A percentile compares a stretch with the other conserved stretches of the same genome.
These are phyloP conservation scores for Homalodisca vitripennis DNA, from an alignment of 1,140 invertebrate genomes.

Conservation along the genomic window DNA sequence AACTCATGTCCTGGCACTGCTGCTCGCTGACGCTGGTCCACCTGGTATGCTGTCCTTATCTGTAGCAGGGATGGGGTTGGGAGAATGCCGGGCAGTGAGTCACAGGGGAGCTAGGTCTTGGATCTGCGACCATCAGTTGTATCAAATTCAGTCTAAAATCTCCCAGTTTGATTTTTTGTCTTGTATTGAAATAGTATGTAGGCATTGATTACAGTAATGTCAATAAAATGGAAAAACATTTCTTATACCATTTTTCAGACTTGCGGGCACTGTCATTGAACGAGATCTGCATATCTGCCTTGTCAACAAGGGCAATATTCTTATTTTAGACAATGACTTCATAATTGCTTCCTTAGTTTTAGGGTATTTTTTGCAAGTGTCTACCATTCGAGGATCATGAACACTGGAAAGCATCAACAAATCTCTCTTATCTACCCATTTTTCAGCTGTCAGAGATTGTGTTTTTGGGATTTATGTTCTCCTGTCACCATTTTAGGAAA, in stretches of 20 bases:
- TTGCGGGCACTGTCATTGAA: conserved; percentile 43
- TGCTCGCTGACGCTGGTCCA: no score
- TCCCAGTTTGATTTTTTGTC: not conserved
- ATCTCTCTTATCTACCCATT: conserved; percentile 42
- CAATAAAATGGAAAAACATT: conserved; percentile 43
- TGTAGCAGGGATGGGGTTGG: no score
- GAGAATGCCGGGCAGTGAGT: no score
- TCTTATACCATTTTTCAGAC: conserved; percentile 48
- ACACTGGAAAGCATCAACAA: conserved; percentile 43
- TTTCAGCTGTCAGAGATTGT: not conserved
- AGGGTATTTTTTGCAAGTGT: conserved; percentile 28
- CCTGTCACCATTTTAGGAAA: not conserved
- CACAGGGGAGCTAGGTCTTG: no score
- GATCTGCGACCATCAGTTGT: not conserved
- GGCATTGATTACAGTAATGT: conserved; percentile 17
- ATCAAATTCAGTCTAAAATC: not conserved
- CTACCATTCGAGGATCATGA: conserved; percentile 36
- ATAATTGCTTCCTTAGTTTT: conserved; percentile 8
- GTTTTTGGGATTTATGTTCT: not conserved
- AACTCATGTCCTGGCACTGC: no score
- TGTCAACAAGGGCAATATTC: conserved; percentile 47
- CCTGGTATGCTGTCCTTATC: no score
- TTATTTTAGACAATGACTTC: conserved; percentile 46
- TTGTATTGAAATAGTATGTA: not conserved
- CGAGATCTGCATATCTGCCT: conserved; percentile 44